Evolutionary conservation across 2,113 vertebrate genomes (phyloP), one percentile per base, ranked within the genome.

Genomic region (Australoheros scitulus): DNA sequence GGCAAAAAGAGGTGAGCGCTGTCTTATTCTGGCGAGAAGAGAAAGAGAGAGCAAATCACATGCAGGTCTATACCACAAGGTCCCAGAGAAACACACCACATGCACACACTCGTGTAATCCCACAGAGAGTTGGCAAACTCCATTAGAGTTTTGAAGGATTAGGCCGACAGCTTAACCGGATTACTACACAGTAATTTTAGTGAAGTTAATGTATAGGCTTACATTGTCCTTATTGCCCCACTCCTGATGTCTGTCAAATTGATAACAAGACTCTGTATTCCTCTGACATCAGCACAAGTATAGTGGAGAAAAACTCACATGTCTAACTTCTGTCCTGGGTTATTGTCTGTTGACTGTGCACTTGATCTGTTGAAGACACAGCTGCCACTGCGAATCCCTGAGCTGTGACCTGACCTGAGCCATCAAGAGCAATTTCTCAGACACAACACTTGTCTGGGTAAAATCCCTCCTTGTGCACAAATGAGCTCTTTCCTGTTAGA

Each of bases 81-180:
- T 77, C 68, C 43, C 22, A 70, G 18, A 82, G 59, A 87, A 26
- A 77, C 82, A 81, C 79, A 78, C 41, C 77, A 74, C 6, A 85
- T 24, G 77, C 68, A 81, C 79, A 76, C 20, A 22, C 36, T 70
- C 47, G 80, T 18, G 14, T 76, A 92, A 92, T 92, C 91, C 79
- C 55, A 29, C 56, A 61, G 60, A 88, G 76, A 87, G 86, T 92
- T 89, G 89, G 91, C 90, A 91, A 61, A 88, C 85, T 87, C 68
- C 47, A 90, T 92, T 93, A 92, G 87, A 82, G 90, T 94, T 93
- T 86, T 76, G 64, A 29, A 29, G 92, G 92, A 91, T 93, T 93
- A 94, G 57, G 72, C 18, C 63, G 56, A 80, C 77, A 80, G 57
- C 60, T 89, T 91, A 81, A 86, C 85, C 77, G 89, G 93, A 91